Evolutionary conservation across 2,113 vertebrate genomes (phyloP), one percentile per base, ranked within the genome.

Genomic region (Sarotherodon lohbergeri): DNA sequence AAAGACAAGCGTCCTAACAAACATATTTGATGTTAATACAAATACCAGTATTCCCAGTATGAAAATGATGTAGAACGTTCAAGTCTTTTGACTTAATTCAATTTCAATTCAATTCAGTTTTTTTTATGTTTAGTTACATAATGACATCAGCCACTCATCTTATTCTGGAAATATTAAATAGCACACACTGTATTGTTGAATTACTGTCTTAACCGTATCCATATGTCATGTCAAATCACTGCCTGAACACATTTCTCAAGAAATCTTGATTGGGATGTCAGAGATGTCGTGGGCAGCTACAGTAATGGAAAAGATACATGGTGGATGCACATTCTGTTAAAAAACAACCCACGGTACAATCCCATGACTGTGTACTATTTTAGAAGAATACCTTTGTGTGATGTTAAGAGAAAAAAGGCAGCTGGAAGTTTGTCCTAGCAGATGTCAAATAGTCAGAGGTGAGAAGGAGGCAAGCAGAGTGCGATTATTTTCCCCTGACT

Each of bases 401-500:
- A 89, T 66, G 87, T 83, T 81, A 48, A 63, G 27, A 52, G 46
- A 48, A 57, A 54, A 82, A 61, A 84, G 55, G 12, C 61, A 57
- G 84, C 81, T 73, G 73, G 46, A 86, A 89, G 88, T 91, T 92
- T 87, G 88, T 90, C 82, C 90, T 86, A 91, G 91, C 73, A 87
- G 83, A 90, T 89, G 91, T 88, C 84, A 84, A 86, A 48, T 89
- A 81, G 85, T 90, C 86, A 89, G 79, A 90, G 95, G 88, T 94
- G 83, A 92, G 68, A 57, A 10, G 83, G 17, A 86, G 85, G 46
- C 83, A 91, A 91, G 76, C 87, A 88, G 80, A 82, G 89, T 84
- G 41, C 29, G 81, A 92, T 95, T 94, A 95, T 95, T 95, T 95
- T 95, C 94, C 91, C 85, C 76, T 85, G 82, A 82, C 86, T 93